Percentiles rank a stretch among this genome's conserved stretches.
Evolutionary conservation across 2,888 invertebrate species (phyloP).

Genomic region (Bhutanitis thaidina): DNA sequence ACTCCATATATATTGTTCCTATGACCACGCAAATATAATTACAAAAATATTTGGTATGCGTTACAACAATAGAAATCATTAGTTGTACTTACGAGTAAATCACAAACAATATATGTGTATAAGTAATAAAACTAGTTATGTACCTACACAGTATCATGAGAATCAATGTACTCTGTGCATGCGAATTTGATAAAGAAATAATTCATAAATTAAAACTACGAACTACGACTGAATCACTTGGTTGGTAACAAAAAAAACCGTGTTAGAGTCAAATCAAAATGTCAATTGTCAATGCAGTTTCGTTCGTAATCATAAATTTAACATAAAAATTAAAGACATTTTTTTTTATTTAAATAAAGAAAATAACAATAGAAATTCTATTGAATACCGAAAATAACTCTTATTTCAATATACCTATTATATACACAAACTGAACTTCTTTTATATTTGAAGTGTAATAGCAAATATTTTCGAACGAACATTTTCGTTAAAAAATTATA

Average conservation of each 20-base stretch:
- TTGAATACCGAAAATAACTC: no score
- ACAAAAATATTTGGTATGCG: conserved; percentile 16
- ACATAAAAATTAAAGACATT: no score
- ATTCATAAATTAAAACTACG: conserved; percentile 38
- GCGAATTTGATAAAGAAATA: conserved; percentile 29
- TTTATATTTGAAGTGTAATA: no score
- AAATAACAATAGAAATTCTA: no score
- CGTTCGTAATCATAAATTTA: conserved; percentile 10
- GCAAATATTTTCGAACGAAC: no score
- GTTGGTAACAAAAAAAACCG: conserved; percentile 21
- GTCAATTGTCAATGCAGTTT: conserved; percentile 6
- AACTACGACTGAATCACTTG: conserved; percentile 42
- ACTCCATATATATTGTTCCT: conserved; percentile 34
- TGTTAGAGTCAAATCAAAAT: conserved; percentile 12
- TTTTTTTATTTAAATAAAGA: no score
- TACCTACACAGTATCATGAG: conserved; percentile 29
- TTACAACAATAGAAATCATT: neutral
- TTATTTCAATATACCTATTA: no score
- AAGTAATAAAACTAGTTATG: conserved; percentile 23
- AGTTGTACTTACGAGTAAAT: conserved; percentile 10
- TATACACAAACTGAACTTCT: no score
- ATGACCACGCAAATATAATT: conserved; percentile 33
- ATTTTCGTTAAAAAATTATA: no score
- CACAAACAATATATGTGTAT: conserved; percentile 5
- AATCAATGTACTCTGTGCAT: conserved; percentile 3